These are phyloP conservation scores for Bovichtus diacanthus DNA, from an alignment of 2,797 vertebrate genomes.

Conservation along the genomic window DNA sequence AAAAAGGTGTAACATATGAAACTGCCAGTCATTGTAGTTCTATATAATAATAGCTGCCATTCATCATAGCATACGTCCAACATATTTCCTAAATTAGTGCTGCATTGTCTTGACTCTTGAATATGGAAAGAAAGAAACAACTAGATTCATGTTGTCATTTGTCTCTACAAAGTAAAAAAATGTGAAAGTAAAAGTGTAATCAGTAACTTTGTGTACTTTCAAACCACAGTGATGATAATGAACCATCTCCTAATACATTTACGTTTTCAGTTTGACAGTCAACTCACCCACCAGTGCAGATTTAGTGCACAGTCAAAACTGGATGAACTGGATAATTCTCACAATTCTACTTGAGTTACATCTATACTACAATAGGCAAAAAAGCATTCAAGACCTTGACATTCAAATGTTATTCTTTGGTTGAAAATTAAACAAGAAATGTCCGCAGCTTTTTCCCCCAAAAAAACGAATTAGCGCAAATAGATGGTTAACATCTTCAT, in stretches of 20 bases:
- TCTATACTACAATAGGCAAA: not conserved
- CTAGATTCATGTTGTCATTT: not conserved
- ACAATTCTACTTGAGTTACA: not conserved
- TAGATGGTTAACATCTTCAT: slow-evolving; percentile 34
- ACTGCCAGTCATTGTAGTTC: not conserved
- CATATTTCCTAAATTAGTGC: not conserved
- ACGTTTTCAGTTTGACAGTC: not conserved
- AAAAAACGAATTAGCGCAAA: slow-evolving; percentile 32
- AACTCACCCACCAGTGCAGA: not conserved
- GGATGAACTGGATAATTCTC: not conserved
- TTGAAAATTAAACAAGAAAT: not conserved
- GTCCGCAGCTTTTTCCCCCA: not conserved
- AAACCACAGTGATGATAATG: not conserved
- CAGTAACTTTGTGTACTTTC: not conserved
- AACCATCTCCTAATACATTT: not conserved
- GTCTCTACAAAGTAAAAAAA: not conserved
- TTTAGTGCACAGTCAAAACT: not conserved
- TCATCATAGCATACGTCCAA: not conserved
- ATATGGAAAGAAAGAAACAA: not conserved
- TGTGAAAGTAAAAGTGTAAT: not conserved
- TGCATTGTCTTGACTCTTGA: not conserved
- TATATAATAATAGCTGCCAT: not conserved
- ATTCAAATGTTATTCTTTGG: not conserved
- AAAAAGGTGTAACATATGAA: no score
- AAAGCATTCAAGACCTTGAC: not conserved